Conservation (phyloP, 2,888 invertebrate species). For the Adela reaumurella region DNA sequence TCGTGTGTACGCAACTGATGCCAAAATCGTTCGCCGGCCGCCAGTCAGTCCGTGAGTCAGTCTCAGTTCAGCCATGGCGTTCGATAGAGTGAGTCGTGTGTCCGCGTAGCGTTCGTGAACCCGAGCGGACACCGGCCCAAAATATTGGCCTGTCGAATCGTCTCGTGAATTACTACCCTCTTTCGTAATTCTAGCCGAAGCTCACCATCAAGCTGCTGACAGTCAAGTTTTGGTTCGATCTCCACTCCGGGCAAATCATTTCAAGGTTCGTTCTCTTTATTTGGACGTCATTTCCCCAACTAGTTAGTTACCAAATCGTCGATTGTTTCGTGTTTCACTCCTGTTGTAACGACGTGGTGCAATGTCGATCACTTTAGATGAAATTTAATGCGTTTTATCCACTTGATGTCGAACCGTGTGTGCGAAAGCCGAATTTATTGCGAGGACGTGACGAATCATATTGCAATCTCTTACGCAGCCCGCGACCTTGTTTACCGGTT, state of each 20-base stretch:
- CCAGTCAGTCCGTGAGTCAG: conserved; percentile 24
- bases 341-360: conserved; percentile 28
- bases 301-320: conserved; percentile 39
- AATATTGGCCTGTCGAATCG: conserved; percentile 54
- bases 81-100: conserved; percentile 43
- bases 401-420: too few relatives aligned
- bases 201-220: conserved; percentile 30
- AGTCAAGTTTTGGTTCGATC: conserved; percentile 57
- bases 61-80: conserved; percentile 54
- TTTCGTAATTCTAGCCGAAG: conserved; percentile 3
- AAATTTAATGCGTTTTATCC: too few relatives aligned
- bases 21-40: not conserved
- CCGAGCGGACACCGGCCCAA: conserved; percentile 60
- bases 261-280: conserved; percentile 51
- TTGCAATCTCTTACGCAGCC: not conserved
- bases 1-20: too few relatives aligned
- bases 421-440: too few relatives aligned
- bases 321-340: conserved; percentile 32
- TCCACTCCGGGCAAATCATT: conserved; percentile 54
- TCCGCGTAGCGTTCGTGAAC: conserved; percentile 42
- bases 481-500: not conserved
- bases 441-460: not conserved
- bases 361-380: not conserved
- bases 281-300: conserved; percentile 45
- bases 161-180: conserved; percentile 39